Percentiles rank a stretch among this genome's conserved stretches.
Evolutionary conservation across 2,797 vertebrate genomes (phyloP).

Genomic region (Schizopygopsis malacanthus): DNA sequence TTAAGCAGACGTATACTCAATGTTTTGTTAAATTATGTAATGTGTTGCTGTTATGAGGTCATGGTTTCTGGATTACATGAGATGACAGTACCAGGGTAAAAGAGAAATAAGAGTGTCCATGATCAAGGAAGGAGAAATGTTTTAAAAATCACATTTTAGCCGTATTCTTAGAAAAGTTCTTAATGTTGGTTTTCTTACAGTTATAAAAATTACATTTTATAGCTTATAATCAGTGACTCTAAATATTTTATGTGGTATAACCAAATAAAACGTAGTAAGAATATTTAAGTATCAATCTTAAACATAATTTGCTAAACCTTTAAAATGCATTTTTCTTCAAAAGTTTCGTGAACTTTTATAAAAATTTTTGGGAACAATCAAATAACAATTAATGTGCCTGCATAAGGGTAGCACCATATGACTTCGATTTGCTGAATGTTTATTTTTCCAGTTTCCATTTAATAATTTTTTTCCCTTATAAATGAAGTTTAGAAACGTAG

Average conservation of each 20-base stretch:
- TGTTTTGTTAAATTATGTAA: constrained; percentile 45
- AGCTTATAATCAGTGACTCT: not conserved
- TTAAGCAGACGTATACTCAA: constrained; percentile 17
- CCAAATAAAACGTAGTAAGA: not conserved
- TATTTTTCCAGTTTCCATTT: too few relatives aligned
- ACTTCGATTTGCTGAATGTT: too few relatives aligned
- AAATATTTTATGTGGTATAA: not conserved
- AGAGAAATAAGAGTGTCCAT: not conserved
- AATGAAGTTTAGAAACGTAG: too few relatives aligned
- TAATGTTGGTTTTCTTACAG: not conserved
- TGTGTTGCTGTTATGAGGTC: constrained; percentile 27
- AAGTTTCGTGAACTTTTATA: not conserved
- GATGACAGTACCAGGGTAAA: constrained; percentile 20
- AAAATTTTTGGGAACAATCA: too few relatives aligned
- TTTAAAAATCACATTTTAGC: too few relatives aligned
- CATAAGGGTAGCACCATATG: too few relatives aligned
- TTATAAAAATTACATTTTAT: too few relatives aligned
- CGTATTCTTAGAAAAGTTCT: not conserved
- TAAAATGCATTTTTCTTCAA: not conserved
- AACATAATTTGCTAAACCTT: not conserved
- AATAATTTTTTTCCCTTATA: too few relatives aligned
- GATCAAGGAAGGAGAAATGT: not conserved
- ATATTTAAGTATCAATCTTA: not conserved
- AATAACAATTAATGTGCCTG: too few relatives aligned
- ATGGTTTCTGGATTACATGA: constrained; percentile 26